Percentiles rank a stretch among this genome's conserved stretches.
These are phyloP conservation scores for Nyctereutes procyonoides DNA, from an alignment of 2,113 vertebrate genomes.

Conservation along the genomic window DNA sequence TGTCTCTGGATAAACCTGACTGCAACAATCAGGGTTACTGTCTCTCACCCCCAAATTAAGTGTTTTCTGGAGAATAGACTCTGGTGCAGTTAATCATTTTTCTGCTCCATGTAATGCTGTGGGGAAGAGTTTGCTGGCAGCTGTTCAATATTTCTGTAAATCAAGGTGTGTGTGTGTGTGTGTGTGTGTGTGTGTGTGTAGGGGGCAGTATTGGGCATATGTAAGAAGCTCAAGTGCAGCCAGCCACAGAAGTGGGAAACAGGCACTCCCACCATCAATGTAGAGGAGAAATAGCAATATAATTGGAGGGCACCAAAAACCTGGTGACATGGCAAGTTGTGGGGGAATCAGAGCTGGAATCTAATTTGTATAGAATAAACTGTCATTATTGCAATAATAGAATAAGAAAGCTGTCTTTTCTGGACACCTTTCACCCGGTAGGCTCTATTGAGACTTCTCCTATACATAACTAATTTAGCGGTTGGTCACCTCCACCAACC, in stretches of 20 bases:
- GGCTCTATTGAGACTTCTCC: background rate
- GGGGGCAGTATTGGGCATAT: background rate
- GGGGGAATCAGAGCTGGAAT: background rate
- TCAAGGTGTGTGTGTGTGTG: background rate
- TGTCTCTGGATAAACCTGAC: constrained; percentile 76
- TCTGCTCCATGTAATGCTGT: constrained; percentile 60
- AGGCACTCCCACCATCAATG: background rate
- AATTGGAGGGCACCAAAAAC: background rate
- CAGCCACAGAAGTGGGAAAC: background rate
- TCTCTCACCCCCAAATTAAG: constrained; percentile 79
- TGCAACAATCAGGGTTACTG: constrained; percentile 76
- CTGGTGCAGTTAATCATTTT: constrained; percentile 72
- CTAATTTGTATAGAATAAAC: background rate
- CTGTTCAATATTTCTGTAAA: constrained; percentile 67
- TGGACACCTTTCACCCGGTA: background rate
- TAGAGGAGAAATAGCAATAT: background rate
- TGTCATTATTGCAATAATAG: background rate
- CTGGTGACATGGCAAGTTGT: background rate
- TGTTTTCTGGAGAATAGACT: constrained; percentile 77
- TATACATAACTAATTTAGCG: background rate
- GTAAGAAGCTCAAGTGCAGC: background rate
- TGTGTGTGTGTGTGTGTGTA: too few species aligned
- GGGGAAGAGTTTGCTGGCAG: constrained; percentile 61
- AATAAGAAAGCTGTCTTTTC: constrained; percentile 29
- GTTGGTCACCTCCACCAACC: background rate